Percentiles rank a stretch among this genome's conserved stretches.
These are phyloP conservation scores for Coelogynopora nodosa DNA, from an alignment of 2,888 invertebrate species.

Conservation along the genomic window DNA sequence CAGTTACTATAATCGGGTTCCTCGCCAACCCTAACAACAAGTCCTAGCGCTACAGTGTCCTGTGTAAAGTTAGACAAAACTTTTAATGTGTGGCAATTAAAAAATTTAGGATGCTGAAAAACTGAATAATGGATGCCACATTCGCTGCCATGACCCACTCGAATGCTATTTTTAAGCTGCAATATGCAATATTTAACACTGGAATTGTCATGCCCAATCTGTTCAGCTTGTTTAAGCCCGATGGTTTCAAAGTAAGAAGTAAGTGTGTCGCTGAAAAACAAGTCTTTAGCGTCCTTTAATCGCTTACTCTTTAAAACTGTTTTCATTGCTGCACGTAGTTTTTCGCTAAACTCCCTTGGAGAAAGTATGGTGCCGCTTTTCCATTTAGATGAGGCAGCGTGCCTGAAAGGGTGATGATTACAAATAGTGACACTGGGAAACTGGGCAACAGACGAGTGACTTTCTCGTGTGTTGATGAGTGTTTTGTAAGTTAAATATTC, in stretches of 20 bases:
- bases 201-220: slow-evolving; percentile 15
- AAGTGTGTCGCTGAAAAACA: slow-evolving; percentile 38
- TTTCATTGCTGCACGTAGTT: slow-evolving; percentile 32
- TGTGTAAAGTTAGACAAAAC: neutral
- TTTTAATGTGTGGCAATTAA: slow-evolving; percentile 30
- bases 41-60: slow-evolving; percentile 35
- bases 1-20: neutral
- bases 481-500: slow-evolving; percentile 39
- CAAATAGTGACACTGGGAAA: slow-evolving; percentile 38
- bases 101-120: slow-evolving; percentile 32
- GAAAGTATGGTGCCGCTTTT: neutral
- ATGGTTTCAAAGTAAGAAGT: slow-evolving; percentile 41
- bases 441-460: neutral
- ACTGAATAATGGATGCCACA: slow-evolving; percentile 30
- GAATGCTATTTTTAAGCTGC: slow-evolving; percentile 11
- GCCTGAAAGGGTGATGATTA: slow-evolving; percentile 40
- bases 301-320: neutral
- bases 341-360: slow-evolving; percentile 10
- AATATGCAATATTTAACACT: slow-evolving; percentile 30
- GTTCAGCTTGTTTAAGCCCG: slow-evolving; percentile 32
- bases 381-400: slow-evolving; percentile 16
- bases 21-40: slow-evolving; percentile 21
- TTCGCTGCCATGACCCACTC: slow-evolving; percentile 33
- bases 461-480: slow-evolving; percentile 36
- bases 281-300: neutral